phyloP scores from a whole-genome alignment of 2,113 vertebrate species.

The Meleagris gallopavo region DNA sequence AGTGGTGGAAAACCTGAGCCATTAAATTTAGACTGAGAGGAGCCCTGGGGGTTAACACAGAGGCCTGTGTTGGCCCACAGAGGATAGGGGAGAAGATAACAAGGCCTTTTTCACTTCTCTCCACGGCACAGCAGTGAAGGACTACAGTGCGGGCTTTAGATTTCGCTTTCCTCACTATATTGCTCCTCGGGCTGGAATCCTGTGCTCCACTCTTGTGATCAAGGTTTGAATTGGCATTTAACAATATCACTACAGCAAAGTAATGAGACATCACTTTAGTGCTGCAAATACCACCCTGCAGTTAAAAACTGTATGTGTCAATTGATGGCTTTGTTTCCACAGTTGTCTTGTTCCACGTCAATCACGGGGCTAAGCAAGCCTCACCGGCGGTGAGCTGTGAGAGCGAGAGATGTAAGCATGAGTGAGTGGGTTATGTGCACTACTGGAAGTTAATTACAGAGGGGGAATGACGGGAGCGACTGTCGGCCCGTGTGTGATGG shows the following conservation, averaged over 20 bases:
- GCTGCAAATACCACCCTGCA: conserved; percentile 13
- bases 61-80: neutral
- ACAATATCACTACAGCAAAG: conserved; percentile 1
- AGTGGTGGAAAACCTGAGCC: conserved; percentile 17
- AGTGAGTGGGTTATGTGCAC: neutral
- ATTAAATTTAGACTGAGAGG: conserved; percentile 9
- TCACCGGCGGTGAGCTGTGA: neutral
- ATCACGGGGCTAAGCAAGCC: neutral
- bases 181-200: neutral
- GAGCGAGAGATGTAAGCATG: neutral
- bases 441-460: neutral
- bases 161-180: neutral
- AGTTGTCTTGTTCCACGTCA: neutral
- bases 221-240: neutral
- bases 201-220: neutral
- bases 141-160: neutral
- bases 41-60: conserved; percentile 9
- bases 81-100: neutral
- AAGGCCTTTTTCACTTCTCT: neutral
- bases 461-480: neutral
- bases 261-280: neutral
- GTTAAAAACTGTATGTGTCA: neutral
- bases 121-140: neutral
- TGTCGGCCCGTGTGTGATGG: neutral
- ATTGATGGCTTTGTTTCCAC: conserved; percentile 19